These are phyloP conservation scores for Pseudomyrmex concolor DNA, from an alignment of 1,140 invertebrate genomes.

Conservation along the genomic window DNA sequence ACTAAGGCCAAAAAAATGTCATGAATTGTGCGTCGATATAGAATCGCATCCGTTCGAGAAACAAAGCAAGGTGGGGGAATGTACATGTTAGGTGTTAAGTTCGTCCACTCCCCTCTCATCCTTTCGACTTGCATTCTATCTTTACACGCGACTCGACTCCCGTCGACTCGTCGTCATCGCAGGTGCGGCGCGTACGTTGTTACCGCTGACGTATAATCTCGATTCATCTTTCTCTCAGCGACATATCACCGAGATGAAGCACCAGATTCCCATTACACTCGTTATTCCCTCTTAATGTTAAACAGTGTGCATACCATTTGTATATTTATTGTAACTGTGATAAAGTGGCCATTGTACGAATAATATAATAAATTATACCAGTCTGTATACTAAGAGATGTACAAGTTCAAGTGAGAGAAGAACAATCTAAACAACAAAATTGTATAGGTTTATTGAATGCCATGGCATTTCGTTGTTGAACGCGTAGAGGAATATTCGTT, in stretches of 20 bases:
- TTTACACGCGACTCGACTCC: not conserved
- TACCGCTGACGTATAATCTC: slow-evolving; percentile 16
- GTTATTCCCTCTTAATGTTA: slow-evolving; percentile 50
- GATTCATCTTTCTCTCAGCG: not conserved
- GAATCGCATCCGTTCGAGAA: no score
- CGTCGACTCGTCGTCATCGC: slow-evolving; percentile 3
- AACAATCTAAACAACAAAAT: slow-evolving; percentile 32
- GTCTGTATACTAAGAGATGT: slow-evolving; percentile 41
- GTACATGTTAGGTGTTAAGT: no score
- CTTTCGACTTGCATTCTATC: slow-evolving; percentile 6
- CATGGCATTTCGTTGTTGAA: slow-evolving; percentile 27
- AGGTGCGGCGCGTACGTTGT: not conserved
- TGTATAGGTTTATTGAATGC: not conserved
- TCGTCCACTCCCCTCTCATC: not conserved
- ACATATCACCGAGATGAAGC: slow-evolving; percentile 29
- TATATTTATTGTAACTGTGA: slow-evolving; percentile 81
- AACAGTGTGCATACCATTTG: slow-evolving; percentile 64
- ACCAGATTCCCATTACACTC: slow-evolving; percentile 21
- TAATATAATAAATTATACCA: slow-evolving; percentile 67
- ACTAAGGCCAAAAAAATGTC: slow-evolving; percentile 32
- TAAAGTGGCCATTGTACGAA: slow-evolving; percentile 76
- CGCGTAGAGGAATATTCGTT: slow-evolving; percentile 17
- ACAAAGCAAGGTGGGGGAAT: no score
- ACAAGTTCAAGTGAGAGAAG: slow-evolving; percentile 21
- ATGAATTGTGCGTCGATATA: not conserved